phyloP scores from a whole-genome alignment of 2,113 vertebrate species.

The Labeo rohita region DNA sequence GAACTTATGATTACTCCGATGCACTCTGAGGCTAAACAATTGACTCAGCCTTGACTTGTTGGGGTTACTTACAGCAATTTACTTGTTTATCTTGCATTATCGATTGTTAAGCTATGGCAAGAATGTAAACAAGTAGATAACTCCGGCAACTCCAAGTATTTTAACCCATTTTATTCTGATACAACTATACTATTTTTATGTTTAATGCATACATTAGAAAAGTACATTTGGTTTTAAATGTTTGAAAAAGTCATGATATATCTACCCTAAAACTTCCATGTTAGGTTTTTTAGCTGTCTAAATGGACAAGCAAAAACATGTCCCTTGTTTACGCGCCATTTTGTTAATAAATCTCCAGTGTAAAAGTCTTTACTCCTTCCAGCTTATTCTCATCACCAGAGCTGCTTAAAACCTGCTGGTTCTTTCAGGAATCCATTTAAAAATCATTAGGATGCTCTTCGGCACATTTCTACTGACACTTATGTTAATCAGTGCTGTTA shows the following conservation, averaged over 20 bases:
- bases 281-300: background rate
- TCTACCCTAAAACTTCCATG: background rate
- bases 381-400: slow-evolving; percentile 30
- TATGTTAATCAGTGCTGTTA: slow-evolving; percentile 74
- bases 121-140: background rate
- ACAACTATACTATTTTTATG: background rate
- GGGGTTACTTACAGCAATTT: background rate
- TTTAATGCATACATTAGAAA: too few relatives aligned
- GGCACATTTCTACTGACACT: slow-evolving; percentile 64
- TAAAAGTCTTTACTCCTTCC: slow-evolving; percentile 20
- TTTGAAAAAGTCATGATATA: background rate
- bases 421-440: slow-evolving; percentile 39
- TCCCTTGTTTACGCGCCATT: slow-evolving; percentile 9
- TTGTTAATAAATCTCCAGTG: slow-evolving; percentile 6
- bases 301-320: background rate
- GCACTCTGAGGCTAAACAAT: slow-evolving; percentile 23
- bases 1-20: slow-evolving; percentile 5
- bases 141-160: background rate
- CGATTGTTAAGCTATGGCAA: background rate
- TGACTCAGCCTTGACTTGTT: slow-evolving; percentile 7
- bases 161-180: background rate
- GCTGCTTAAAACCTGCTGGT: slow-evolving; percentile 23
- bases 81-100: slow-evolving; percentile 10
- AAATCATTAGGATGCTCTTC: slow-evolving; percentile 59
- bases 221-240: too few relatives aligned